A percentile compares a stretch with the other conserved stretches of the same genome.
Evolutionary conservation across 1,140 invertebrate species (phyloP).

Genomic region (Lamellibrachia luymesi): DNA sequence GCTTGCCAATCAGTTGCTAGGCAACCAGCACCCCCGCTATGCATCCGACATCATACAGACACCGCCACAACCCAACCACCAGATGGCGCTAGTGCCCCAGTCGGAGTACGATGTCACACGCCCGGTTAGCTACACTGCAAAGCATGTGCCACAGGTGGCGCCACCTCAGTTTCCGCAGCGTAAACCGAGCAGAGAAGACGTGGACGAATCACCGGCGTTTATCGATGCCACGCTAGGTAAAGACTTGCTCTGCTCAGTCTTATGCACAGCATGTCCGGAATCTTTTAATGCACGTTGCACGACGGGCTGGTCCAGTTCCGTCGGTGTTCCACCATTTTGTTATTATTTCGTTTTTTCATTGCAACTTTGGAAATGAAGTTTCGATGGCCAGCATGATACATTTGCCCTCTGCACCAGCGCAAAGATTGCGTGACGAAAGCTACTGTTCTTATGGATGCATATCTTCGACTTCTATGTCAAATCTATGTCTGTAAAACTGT

Average conservation of each 20-base stretch:
- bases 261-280: background rate
- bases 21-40: background rate
- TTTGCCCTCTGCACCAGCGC: background rate
- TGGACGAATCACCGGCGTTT: background rate
- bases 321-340: background rate
- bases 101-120: background rate
- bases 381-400: background rate
- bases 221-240: background rate
- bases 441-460: background rate
- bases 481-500: background rate
- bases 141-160: background rate
- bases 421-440: background rate
- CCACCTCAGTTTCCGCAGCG: background rate
- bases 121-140: background rate
- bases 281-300: background rate
- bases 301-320: background rate
- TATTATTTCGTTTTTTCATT: background rate
- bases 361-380: too few relatives aligned
- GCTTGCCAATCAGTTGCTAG: background rate
- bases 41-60: background rate
- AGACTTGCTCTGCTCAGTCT: background rate
- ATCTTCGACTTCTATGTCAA: background rate
- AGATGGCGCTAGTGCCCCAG: background rate
- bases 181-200: background rate
- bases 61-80: background rate